These are phyloP conservation scores for Thalpophila matura DNA, from an alignment of 2,888 invertebrate species.

Conservation along the genomic window DNA sequence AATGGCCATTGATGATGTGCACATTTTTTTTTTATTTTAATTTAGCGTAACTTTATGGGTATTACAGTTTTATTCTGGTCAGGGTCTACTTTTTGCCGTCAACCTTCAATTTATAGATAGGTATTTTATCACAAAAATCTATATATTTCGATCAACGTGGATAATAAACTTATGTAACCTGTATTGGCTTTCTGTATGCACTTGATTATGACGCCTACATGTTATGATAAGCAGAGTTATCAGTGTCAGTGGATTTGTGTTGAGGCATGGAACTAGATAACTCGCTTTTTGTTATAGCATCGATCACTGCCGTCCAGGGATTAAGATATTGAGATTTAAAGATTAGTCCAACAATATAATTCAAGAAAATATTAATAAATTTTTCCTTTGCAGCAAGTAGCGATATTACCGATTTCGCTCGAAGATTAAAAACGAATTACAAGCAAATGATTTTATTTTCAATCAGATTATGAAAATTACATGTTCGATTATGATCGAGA, in stretches of 20 bases:
- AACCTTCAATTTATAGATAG: no score
- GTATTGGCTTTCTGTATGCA: conserved; percentile 57
- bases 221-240: conserved; percentile 70
- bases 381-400: conserved; percentile 40
- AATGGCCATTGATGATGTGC: conserved; percentile 22
- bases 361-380: conserved; percentile 53
- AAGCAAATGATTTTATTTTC: conserved; percentile 62
- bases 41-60: conserved; percentile 2
- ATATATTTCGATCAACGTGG: neutral
- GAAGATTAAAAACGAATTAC: conserved; percentile 58
- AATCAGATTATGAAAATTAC: conserved; percentile 61
- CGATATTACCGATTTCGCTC: conserved; percentile 24
- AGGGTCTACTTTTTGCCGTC: neutral
- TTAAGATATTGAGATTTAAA: conserved; percentile 78
- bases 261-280: conserved; percentile 63
- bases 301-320: conserved; percentile 79
- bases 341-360: conserved; percentile 68
- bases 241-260: conserved; percentile 69
- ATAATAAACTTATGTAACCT: conserved; percentile 48
- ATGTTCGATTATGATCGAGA: conserved; percentile 52
- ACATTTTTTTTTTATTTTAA: conserved; percentile 28
- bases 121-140: neutral
- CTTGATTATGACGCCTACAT: conserved; percentile 61
- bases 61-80: neutral
- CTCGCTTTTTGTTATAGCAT: conserved; percentile 69